Base-by-base conservation (phyloP, 1,140 invertebrate genomes). In the Eciton burchellii region DNA sequence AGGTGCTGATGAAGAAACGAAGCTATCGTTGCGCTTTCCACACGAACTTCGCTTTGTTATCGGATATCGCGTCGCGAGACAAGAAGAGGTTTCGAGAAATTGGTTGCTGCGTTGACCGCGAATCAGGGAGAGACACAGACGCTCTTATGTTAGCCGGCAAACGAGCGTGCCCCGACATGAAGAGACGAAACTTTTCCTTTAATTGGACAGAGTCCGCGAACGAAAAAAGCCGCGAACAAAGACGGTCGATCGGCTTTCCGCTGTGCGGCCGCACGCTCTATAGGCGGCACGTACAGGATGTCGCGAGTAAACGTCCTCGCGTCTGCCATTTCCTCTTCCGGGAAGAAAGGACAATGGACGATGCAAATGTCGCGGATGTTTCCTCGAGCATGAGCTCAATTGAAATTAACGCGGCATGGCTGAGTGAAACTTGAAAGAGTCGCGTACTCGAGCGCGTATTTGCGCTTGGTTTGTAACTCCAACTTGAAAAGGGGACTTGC, bases 151-250 rank as follows among this genome's bases (percentile, higher is more conserved):
- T 65, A n/a, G n/a, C 29, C 16, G 26, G 11, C 16, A 59, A 47
- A 68, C 57, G 47, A 79, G 60, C 79, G 41, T 73, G 56, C 59
- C 49, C 26, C 8, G 16, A 59, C 0, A 52, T 70, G 66, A 56
- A 47, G 59, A 6, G 24, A 35, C 65, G 57, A 57, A 82, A 86
- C 74, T 87, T 86, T 83, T 45, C 63, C 77, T 83, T 88, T 88
- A 88, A 88, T 88, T 88, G 82, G 70, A 83, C 70, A 24, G 62
- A 66, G 56, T 56, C 63, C 29, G 26, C 47, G 71, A 24, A 29
- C 54, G 72, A 83, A 88, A 89, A 86, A 89, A 84, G 79, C 57
- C 29, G 14, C 71, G 63, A 65, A 84, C 81, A 85, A 89, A 88
- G 84, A 47, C 71, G 52, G 56, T 86, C 73, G 84, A 88, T 77